Conservation (phyloP, 1,140 invertebrate species). For the Caenorhabditis brenneri region DNA sequence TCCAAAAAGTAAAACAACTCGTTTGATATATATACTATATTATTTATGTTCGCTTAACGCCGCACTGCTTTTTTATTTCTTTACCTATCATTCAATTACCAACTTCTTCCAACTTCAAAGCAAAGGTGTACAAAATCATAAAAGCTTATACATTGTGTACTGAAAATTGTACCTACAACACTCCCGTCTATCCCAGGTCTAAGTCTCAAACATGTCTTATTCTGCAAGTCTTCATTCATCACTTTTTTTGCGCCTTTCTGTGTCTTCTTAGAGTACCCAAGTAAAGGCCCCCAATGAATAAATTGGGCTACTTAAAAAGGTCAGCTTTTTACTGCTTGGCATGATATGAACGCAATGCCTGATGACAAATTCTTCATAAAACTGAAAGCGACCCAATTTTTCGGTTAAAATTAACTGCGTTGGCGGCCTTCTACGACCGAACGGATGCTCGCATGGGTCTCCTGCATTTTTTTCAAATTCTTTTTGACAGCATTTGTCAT, state of each 20-base stretch:
- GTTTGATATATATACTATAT: too few relatives aligned
- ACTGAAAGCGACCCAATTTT: not conserved
- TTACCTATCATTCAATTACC: too few relatives aligned
- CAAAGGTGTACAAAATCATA: not conserved
- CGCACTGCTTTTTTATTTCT: too few relatives aligned
- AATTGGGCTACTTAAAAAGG: not conserved
- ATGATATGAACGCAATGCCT: not conserved
- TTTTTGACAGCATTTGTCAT: too few relatives aligned
- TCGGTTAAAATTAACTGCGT: not conserved
- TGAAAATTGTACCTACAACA: not conserved
- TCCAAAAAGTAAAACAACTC: too few relatives aligned
- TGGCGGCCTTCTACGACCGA: not conserved
- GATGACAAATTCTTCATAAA: conserved; percentile 4
- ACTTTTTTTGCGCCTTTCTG: not conserved
- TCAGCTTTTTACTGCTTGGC: not conserved
- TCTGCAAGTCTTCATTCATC: not conserved
- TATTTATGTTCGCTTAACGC: too few relatives aligned
- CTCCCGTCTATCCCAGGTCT: not conserved
- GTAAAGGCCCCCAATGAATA: not conserved
- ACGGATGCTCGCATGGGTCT: not conserved
- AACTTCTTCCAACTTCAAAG: too few relatives aligned
- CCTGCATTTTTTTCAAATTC: not conserved
- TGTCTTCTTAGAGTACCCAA: not conserved
- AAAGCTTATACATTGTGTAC: not conserved
- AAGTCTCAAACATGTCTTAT: not conserved